A percentile compares a stretch with the other conserved stretches of the same genome.
These are phyloP conservation scores for Dasypus novemcinctus DNA, from an alignment of 2,113 vertebrate species.

Conservation along the genomic window DNA sequence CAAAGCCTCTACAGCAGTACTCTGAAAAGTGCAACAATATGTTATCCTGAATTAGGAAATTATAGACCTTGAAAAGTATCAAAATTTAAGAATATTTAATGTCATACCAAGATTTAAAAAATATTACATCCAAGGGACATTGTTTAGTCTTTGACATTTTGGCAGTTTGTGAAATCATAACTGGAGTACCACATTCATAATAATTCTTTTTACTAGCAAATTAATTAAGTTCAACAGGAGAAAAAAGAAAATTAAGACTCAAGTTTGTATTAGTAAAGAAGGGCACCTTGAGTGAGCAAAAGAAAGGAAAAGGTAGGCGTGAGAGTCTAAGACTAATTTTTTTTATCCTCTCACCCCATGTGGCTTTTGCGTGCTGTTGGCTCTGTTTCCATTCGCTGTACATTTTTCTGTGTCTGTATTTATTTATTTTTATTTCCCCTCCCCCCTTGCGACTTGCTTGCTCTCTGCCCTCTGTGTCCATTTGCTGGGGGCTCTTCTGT, in stretches of 20 bases:
- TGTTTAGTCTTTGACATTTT: background rate
- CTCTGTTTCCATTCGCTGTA: too few species aligned
- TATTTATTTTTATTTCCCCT: too few species aligned
- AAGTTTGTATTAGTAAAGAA: constrained; percentile 11
- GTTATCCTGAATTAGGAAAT: background rate
- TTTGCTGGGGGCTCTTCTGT: too few species aligned
- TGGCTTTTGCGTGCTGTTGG: too few species aligned
- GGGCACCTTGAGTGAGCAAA: constrained; percentile 27
- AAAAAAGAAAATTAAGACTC: background rate
- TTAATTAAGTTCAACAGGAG: background rate
- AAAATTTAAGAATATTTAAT: background rate
- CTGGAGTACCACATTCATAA: background rate
- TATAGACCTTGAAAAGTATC: background rate
- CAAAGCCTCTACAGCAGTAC: background rate
- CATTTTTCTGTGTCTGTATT: too few species aligned
- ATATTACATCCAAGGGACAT: background rate
- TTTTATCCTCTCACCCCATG: too few species aligned
- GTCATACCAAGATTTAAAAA: background rate
- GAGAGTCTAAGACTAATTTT: too few species aligned
- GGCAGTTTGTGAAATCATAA: background rate
- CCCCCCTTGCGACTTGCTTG: too few species aligned
- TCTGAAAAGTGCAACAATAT: background rate
- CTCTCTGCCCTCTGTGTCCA: too few species aligned
- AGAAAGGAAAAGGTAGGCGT: background rate
- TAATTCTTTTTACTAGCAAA: constrained; percentile 13